A percentile compares a stretch with the other conserved stretches of the same genome.
Evolutionary conservation across 2,888 invertebrate species (phyloP).

Genomic region (Achlya flavicornis): DNA sequence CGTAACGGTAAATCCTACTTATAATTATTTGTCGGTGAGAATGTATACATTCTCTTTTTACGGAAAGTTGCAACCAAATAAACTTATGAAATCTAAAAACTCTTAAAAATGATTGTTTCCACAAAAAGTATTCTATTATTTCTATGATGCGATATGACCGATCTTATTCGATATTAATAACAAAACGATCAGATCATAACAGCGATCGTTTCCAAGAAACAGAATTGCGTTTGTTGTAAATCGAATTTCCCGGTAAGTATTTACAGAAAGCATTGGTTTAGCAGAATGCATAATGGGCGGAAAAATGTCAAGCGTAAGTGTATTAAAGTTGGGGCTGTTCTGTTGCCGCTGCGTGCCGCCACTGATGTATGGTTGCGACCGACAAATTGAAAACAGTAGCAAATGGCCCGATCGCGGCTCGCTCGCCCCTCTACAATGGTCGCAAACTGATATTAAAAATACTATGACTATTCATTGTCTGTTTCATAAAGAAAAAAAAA

Average conservation of each 20-base stretch:
- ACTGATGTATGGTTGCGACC: constrained; percentile 72
- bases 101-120: background rate
- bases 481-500: background rate
- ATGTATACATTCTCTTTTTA: no score
- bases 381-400: constrained; percentile 77
- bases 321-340: constrained; percentile 68
- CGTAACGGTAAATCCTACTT: no score
- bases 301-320: constrained; percentile 78
- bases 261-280: constrained; percentile 66
- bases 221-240: constrained; percentile 38
- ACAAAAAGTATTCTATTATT: background rate
- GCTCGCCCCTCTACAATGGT: constrained; percentile 50
- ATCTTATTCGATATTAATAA: background rate
- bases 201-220: constrained; percentile 41
- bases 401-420: constrained; percentile 72
- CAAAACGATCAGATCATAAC: background rate
- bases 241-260: constrained; percentile 58
- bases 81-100: no score
- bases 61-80: no score
- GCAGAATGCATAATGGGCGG: constrained; percentile 74
- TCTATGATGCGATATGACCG: background rate
- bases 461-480: background rate
- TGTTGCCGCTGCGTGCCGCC: constrained; percentile 61
- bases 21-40: no score
- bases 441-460: constrained; percentile 23